Evolutionary conservation across 2,888 invertebrate genomes (phyloP).

Genomic region (Druceiella hillmani): DNA sequence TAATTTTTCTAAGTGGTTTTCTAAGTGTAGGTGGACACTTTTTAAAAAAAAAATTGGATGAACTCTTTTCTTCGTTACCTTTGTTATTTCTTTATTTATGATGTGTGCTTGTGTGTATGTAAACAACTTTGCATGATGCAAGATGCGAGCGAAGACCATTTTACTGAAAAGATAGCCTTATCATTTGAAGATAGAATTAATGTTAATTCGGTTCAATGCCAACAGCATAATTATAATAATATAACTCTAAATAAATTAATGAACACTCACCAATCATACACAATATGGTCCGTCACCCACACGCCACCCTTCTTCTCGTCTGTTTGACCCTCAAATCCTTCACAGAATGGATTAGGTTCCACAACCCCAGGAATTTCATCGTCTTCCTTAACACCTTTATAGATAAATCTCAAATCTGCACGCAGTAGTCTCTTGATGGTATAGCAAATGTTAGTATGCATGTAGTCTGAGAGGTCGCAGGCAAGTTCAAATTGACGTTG

Average conservation of each 20-base stretch:
- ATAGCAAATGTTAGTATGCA: slow-evolving; percentile 69
- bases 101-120: too few relatives aligned
- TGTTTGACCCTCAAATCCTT: slow-evolving; percentile 52
- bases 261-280: slow-evolving; percentile 57
- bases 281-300: slow-evolving; percentile 73
- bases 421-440: slow-evolving; percentile 76
- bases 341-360: slow-evolving; percentile 66
- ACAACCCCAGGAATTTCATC: slow-evolving; percentile 39
- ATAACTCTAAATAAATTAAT: slow-evolving; percentile 3
- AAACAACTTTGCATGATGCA: too few relatives aligned
- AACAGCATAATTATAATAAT: too few relatives aligned
- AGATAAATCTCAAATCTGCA: slow-evolving; percentile 77
- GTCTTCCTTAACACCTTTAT: slow-evolving; percentile 42
- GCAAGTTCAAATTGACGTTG: slow-evolving; percentile 54
- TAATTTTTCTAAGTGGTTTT: too few relatives aligned
- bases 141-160: too few relatives aligned
- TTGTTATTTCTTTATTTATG: too few relatives aligned
- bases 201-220: too few relatives aligned
- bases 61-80: too few relatives aligned
- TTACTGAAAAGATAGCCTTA: too few relatives aligned
- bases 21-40: too few relatives aligned
- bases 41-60: too few relatives aligned
- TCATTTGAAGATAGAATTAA: too few relatives aligned
- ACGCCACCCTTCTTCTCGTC: slow-evolving; percentile 78
- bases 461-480: slow-evolving; percentile 66